Evolutionary conservation across 2,888 invertebrate genomes (phyloP), one percentile per base, ranked within the genome.

Genomic region (Pherbina coryleti): DNA sequence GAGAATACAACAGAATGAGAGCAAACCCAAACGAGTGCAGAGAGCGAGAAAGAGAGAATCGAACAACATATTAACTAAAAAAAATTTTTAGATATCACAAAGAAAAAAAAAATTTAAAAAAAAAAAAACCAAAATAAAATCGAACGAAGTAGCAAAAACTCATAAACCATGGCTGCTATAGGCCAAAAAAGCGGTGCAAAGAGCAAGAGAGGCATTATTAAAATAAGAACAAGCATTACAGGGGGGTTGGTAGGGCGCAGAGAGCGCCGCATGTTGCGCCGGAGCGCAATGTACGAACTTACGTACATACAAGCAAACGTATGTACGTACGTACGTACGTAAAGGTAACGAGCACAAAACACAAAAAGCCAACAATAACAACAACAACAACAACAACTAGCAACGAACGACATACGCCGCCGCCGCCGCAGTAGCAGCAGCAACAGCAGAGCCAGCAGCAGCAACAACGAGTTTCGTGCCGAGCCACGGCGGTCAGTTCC

Each of bases 401-500:
- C 67, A 72, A 49, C 67, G 62, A 75, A 17, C 62, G 51, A 17
- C 73, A 51, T 53, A 25, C 31, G 53, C 25, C 67, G 49, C 44
- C 67, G 67, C 25, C 67, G 67, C 44, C 44, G 67, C n/a, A 22
- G 9, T 19, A 55, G 19, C 71, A 34, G 55, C 57, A 11, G 11
- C 55, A 60, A 19, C n/a, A 22, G 28, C 53, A 53, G 37, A n/a
- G 66, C 78, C 76, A 75, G 66, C 78, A 55, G 53, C 80, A 75
- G 66, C 75, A 82, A 82, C 81, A 81, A 83, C 82, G 82, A 82
- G 85, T 87, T 86, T 85, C 81, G 84, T 85, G 87, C 85, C 84
- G 83, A 85, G 85, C 84, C 84, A 85, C 84, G 84, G 86, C 86
- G 86, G 86, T 83, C 84, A 86, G 89, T 89, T 89, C 88, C 89